Conservation (phyloP, 2,888 invertebrate species). For the Piscicola geometra region DNA sequence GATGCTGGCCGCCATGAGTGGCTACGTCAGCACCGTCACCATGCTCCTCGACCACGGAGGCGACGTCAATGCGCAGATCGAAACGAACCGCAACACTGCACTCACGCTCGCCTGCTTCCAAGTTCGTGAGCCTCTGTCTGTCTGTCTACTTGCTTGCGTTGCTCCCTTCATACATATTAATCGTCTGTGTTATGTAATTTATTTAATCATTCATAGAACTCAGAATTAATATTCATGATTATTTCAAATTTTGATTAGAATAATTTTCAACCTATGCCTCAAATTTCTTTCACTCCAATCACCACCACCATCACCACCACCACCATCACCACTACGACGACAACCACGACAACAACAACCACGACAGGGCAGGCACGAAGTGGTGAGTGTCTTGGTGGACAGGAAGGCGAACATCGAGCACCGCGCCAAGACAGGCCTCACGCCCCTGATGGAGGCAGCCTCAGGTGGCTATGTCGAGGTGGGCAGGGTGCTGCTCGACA, state of each 20-base stretch:
- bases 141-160: neutral
- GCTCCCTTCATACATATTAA: neutral
- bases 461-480: slow-evolving; percentile 98
- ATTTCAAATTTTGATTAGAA: too few relatives aligned
- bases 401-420: slow-evolving; percentile 98
- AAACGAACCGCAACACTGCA: slow-evolving; percentile 97
- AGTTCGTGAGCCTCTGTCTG: too few relatives aligned
- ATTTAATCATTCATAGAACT: neutral
- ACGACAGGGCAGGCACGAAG: slow-evolving; percentile 85
- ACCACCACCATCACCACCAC: too few relatives aligned
- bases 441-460: slow-evolving; percentile 98
- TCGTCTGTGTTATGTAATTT: neutral
- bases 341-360: too few relatives aligned
- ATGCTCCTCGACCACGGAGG: slow-evolving; percentile 92
- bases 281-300: too few relatives aligned
- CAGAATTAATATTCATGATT: neutral
- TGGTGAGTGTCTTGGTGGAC: slow-evolving; percentile 89
- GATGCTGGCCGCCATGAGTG: slow-evolving; percentile 99
- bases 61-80: slow-evolving; percentile 97
- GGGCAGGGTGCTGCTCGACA: slow-evolving; percentile 86
- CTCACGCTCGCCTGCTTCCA: slow-evolving; percentile 97
- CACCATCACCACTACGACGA: too few relatives aligned
- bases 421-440: slow-evolving; percentile 95
- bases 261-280: too few relatives aligned
- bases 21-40: slow-evolving; percentile 88